Conservation (phyloP, 2,797 vertebrate species). For the Spea hammondii region DNA sequence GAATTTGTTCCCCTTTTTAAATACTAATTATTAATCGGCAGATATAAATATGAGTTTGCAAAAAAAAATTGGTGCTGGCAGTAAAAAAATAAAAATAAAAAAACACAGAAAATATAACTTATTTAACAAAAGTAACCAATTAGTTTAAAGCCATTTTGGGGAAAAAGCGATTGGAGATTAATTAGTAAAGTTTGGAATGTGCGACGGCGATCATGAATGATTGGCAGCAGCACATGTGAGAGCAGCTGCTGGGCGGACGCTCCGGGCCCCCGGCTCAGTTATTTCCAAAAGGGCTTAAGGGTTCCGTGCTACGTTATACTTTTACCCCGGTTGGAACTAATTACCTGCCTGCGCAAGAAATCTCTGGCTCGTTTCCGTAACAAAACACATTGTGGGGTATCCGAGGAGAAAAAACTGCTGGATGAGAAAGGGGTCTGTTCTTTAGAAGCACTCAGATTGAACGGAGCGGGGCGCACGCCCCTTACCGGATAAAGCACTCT, state of each 20-base stretch:
- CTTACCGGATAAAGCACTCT: too few species aligned
- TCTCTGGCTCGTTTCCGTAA: slow-evolving; percentile 3
- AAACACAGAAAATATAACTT: slow-evolving; percentile 9
- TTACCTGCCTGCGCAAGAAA: slow-evolving; percentile 23
- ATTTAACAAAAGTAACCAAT: slow-evolving; percentile 20
- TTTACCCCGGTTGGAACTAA: slow-evolving; percentile 56
- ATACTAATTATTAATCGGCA: too few species aligned
- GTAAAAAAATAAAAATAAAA: too few species aligned
- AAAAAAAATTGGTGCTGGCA: too few species aligned
- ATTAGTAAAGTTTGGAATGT: slow-evolving; percentile 71
- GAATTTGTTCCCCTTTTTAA: too few species aligned
- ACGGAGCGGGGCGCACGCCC: too few species aligned
- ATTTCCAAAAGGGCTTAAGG: slow-evolving; percentile 69
- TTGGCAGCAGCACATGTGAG: slow-evolving; percentile 82
- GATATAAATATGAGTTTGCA: too few species aligned
- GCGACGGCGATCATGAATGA: slow-evolving; percentile 74
- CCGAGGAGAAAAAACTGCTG: too few species aligned
- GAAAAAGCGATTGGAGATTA: slow-evolving; percentile 66
- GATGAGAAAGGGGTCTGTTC: too few species aligned
- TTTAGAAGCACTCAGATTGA: too few species aligned
- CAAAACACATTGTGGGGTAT: background rate
- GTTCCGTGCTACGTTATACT: slow-evolving; percentile 58
- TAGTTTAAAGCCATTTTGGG: slow-evolving; percentile 56
- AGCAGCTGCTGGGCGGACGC: slow-evolving; percentile 68
- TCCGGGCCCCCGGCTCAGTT: slow-evolving; percentile 64